Conservation (phyloP, 2,888 invertebrate species). For the Macrosoma leucophasiata region DNA sequence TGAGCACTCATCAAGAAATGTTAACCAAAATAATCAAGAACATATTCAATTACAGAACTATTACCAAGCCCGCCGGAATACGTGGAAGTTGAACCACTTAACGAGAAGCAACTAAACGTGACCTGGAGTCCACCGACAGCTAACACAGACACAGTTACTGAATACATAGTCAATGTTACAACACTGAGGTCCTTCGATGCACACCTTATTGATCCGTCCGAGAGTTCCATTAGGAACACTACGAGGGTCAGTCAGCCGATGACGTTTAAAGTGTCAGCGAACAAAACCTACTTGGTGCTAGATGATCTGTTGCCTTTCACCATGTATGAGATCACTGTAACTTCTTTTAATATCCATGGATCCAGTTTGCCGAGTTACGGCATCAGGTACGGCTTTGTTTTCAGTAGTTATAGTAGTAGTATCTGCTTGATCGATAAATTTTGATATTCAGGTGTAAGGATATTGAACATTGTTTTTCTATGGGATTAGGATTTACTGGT, state of each 20-base stretch:
- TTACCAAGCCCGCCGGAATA: constrained; percentile 85
- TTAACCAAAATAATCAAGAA: not conserved
- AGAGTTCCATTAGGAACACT: constrained; percentile 49
- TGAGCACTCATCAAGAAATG: no score
- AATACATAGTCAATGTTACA: constrained; percentile 84
- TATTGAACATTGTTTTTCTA: no score
- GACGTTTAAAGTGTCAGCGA: constrained; percentile 74
- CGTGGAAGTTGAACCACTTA: constrained; percentile 82
- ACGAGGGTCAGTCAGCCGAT: constrained; percentile 41
- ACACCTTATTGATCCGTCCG: constrained; percentile 65
- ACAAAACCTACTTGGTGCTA: constrained; percentile 75
- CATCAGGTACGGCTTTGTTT: constrained; percentile 65
- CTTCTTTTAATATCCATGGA: constrained; percentile 83
- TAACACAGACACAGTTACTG: constrained; percentile 78
- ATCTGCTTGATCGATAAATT: no score
- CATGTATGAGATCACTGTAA: constrained; percentile 88
- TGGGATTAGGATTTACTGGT: no score
- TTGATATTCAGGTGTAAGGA: no score
- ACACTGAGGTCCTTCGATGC: constrained; percentile 81
- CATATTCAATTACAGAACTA: constrained; percentile 68
- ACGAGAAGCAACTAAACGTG: constrained; percentile 82
- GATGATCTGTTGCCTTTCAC: constrained; percentile 83
- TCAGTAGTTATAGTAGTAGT: no score
- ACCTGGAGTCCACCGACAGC: constrained; percentile 81
- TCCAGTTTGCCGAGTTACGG: constrained; percentile 85